Percentiles rank a stretch among this genome's conserved stretches.
Conservation (phyloP, 2,888 invertebrate species). For the Zhuqinia jingwanae region DNA sequence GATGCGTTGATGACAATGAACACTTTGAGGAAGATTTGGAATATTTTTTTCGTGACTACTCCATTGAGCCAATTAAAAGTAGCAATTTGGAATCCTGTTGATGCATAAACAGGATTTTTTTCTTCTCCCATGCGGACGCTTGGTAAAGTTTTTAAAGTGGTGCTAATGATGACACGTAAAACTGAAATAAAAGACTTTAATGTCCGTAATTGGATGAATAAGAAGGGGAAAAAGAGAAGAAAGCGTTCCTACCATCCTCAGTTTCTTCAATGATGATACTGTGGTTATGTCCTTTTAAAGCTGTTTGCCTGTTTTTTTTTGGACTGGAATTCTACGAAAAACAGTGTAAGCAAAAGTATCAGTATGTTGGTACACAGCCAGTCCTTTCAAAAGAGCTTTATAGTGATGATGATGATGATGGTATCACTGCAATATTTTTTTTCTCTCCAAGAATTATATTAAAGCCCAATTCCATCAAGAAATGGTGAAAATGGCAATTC, state of each 20-base stretch:
- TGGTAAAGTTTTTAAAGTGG: constrained; percentile 34
- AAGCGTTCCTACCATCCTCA: too few species aligned
- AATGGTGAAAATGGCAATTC: constrained; percentile 35
- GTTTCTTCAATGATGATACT: background rate
- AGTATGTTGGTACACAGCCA: background rate
- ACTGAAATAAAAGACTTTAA: constrained; percentile 35
- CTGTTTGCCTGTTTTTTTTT: background rate
- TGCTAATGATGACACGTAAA: constrained; percentile 44
- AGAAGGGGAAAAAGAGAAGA: background rate
- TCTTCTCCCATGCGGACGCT: background rate
- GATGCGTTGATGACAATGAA: constrained; percentile 43
- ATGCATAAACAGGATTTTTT: constrained; percentile 35
- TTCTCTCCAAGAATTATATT: constrained; percentile 18
- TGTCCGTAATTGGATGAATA: constrained; percentile 32
- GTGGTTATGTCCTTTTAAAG: constrained; percentile 21
- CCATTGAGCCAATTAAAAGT: constrained; percentile 36
- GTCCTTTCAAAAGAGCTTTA: too few species aligned
- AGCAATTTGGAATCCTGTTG: constrained; percentile 14
- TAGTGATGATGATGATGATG: background rate
- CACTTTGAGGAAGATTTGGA: constrained; percentile 34
- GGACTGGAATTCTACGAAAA: background rate
- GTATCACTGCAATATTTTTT: constrained; percentile 22
- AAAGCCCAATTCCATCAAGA: constrained; percentile 32
- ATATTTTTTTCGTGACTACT: background rate
- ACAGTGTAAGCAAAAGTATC: too few species aligned